A percentile compares a stretch with the other conserved stretches of the same genome.
Conservation (phyloP, 2,888 invertebrate genomes). For the Cenopis cana region DNA sequence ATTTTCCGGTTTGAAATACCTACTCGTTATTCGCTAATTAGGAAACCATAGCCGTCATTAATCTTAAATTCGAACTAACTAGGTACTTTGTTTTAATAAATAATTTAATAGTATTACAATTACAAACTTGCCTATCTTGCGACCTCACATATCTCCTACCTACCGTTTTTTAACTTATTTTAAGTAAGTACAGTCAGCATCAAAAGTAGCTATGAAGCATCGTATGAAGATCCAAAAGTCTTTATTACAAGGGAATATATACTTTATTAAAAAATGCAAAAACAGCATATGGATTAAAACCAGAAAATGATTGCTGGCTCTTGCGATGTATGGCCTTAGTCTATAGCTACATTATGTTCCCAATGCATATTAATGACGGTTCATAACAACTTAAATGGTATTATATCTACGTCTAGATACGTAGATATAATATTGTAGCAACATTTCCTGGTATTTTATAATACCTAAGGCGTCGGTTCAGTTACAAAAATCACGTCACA, state of each 20-base stretch:
- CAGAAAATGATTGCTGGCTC: neutral
- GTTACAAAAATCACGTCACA: slow-evolving; percentile 4
- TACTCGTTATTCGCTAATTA: slow-evolving; percentile 27
- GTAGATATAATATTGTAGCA: slow-evolving; percentile 66
- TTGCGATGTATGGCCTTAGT: slow-evolving; percentile 5
- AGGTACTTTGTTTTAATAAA: neutral
- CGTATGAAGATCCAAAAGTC: too few relatives aligned
- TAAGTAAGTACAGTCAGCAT: too few relatives aligned
- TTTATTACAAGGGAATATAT: too few relatives aligned
- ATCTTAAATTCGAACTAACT: neutral
- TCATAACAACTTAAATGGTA: slow-evolving; percentile 62
- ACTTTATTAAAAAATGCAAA: neutral
- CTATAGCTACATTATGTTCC: slow-evolving; percentile 50
- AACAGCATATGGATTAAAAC: neutral
- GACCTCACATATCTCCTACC: too few relatives aligned
- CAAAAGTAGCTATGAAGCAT: too few relatives aligned
- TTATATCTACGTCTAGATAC: slow-evolving; percentile 52
- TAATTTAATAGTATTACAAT: too few relatives aligned
- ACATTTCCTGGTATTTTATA: slow-evolving; percentile 68
- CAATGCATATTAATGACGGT: slow-evolving; percentile 73
- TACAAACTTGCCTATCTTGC: too few relatives aligned
- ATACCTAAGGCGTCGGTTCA: slow-evolving; percentile 22
- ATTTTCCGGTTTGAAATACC: slow-evolving; percentile 24
- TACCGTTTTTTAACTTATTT: too few relatives aligned
- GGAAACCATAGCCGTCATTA: neutral